Evolutionary conservation across 2,113 vertebrate genomes (phyloP).

Genomic region (Oncorhynchus nerka): DNA sequence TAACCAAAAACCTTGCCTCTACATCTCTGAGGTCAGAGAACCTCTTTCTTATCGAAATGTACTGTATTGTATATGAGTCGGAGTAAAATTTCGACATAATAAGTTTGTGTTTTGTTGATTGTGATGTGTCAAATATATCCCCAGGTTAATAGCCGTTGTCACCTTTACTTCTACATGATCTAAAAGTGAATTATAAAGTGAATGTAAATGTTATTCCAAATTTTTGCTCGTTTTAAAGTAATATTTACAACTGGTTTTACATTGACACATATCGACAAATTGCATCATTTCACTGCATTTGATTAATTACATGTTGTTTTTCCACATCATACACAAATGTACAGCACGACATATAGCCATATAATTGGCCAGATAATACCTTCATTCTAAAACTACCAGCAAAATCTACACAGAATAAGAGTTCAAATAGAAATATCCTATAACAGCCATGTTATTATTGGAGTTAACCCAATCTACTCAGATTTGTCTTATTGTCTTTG

Average conservation of each 20-base stretch:
- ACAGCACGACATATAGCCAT: neutral
- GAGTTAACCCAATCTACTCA: neutral
- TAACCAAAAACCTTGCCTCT: neutral
- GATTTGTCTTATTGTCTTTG: too few relatives aligned
- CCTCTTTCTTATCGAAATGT: slow-evolving; percentile 25
- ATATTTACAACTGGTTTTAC: too few relatives aligned
- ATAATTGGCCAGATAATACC: too few relatives aligned
- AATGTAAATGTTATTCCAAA: too few relatives aligned
- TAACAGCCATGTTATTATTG: slow-evolving; percentile 4
- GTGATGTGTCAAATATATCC: slow-evolving; percentile 39
- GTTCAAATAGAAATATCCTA: neutral
- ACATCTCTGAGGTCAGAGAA: slow-evolving; percentile 14
- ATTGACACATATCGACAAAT: too few relatives aligned
- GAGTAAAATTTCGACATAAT: neutral
- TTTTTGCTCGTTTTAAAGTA: too few relatives aligned
- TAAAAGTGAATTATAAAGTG: too few relatives aligned
- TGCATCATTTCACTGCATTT: too few relatives aligned
- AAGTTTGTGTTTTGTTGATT: slow-evolving; percentile 29
- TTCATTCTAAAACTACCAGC: too few relatives aligned
- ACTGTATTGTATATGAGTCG: neutral
- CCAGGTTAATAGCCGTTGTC: too few relatives aligned
- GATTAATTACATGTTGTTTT: neutral
- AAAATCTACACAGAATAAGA: neutral
- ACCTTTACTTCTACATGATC: too few relatives aligned
- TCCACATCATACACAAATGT: neutral